A percentile compares a stretch with the other conserved stretches of the same genome.
Conservation (phyloP, 1,140 invertebrate species). For the Drosophila sturtevanti region DNA sequence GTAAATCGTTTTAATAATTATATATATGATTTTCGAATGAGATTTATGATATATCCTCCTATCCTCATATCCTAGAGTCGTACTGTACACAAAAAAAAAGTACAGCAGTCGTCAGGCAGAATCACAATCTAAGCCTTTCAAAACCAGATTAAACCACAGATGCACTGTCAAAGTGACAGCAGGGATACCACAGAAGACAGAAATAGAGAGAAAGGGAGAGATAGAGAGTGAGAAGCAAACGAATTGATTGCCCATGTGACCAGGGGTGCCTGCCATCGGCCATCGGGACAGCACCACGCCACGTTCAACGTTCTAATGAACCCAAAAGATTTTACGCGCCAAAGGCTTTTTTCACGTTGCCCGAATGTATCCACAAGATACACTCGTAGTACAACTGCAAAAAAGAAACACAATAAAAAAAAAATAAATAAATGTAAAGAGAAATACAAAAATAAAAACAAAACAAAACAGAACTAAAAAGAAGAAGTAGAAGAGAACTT, state of each 20-base stretch:
- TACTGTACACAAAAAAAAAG: constrained; percentile 54
- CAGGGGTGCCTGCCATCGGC: constrained; percentile 21
- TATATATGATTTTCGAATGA: no score
- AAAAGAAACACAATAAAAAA: constrained; percentile 31
- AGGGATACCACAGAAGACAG: constrained; percentile 3
- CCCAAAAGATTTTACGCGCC: constrained; percentile 78
- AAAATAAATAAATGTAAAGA: constrained; percentile 4
- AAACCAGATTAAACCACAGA: constrained; percentile 79
- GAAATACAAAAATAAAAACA: background rate
- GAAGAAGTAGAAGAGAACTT: background rate
- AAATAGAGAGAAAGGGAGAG: background rate
- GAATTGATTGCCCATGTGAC: constrained; percentile 72
- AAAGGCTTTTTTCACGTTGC: constrained; percentile 71
- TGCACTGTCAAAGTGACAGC: constrained; percentile 78
- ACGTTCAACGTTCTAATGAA: constrained; percentile 80
- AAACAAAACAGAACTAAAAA: background rate
- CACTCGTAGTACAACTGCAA: constrained; percentile 46
- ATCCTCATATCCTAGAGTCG: constrained; percentile 36
- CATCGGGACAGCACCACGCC: constrained; percentile 16
- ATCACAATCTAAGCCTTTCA: constrained; percentile 30
- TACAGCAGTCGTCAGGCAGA: constrained; percentile 10
- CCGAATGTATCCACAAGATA: constrained; percentile 47
- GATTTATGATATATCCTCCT: no score
- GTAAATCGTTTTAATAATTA: no score
- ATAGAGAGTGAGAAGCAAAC: constrained; percentile 45